phyloP scores from a whole-genome alignment of 2,797 vertebrate species.

The Buphagus erythrorhynchus region DNA sequence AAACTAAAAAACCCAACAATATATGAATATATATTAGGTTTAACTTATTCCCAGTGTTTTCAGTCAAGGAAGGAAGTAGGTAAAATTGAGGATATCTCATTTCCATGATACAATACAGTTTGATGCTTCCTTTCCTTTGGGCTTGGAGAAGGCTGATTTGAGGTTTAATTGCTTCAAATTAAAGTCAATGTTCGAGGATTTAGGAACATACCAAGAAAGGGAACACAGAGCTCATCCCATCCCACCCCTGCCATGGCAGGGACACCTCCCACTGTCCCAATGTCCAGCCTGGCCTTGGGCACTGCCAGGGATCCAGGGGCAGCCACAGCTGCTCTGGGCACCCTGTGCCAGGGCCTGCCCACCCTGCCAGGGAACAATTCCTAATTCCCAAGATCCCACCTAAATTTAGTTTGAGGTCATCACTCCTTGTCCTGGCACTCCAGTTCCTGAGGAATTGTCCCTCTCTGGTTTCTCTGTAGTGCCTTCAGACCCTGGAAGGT shows the following conservation, averaged over 20 bases:
- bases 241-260: not conserved
- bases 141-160: not conserved
- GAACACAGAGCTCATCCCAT: accelerated
- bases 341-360: not conserved
- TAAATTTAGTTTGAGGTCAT: not conserved
- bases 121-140: not conserved
- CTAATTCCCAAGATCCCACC: accelerated
- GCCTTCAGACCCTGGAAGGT: not conserved
- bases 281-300: not conserved
- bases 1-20: not conserved
- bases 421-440: not conserved
- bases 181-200: not conserved
- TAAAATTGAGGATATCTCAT: not conserved
- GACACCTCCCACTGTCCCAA: accelerated
- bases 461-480: not conserved
- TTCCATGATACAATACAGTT: not conserved
- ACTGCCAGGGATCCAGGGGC: not conserved
- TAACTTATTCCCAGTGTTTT: not conserved
- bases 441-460: not conserved
- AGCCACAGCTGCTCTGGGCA: not conserved
- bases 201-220: not conserved
- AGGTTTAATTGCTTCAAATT: not conserved
- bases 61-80: not conserved
- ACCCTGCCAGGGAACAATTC: not conserved
- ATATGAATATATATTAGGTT: not conserved